Conservation (phyloP, 2,797 vertebrate genomes). For the Anguilla pacifica region DNA sequence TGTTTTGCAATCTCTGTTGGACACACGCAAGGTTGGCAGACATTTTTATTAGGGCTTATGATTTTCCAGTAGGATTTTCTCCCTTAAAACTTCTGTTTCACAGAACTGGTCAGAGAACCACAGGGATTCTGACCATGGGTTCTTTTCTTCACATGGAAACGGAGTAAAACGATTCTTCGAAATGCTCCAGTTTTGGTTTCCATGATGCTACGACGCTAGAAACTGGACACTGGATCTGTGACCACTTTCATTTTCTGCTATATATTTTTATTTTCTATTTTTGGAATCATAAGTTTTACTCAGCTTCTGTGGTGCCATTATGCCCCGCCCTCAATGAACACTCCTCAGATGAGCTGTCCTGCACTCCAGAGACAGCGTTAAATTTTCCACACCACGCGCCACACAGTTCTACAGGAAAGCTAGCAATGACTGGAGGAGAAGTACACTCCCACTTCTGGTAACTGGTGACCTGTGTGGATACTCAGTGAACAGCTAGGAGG, state of each 20-base stretch:
- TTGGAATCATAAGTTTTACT: neutral
- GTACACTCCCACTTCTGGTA: neutral
- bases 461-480: neutral
- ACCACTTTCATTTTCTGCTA: neutral
- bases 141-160: neutral
- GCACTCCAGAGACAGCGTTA: neutral
- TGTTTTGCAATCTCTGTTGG: neutral
- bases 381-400: neutral
- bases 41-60: neutral
- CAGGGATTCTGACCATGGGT: neutral
- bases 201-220: neutral
- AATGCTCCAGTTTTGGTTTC: neutral
- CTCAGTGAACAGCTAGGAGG: neutral
- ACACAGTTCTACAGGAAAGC: neutral
- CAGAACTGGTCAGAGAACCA: neutral
- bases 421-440: neutral
- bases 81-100: neutral
- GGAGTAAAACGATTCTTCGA: neutral
- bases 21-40: neutral
- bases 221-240: neutral
- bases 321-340: neutral
- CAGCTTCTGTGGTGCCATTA: neutral
- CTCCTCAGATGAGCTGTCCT: neutral
- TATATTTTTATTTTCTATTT: slow-evolving; percentile 12
- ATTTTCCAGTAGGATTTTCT: neutral